These are phyloP conservation scores for Fundulus diaphanus DNA, from an alignment of 2,797 vertebrate genomes.

Conservation along the genomic window DNA sequence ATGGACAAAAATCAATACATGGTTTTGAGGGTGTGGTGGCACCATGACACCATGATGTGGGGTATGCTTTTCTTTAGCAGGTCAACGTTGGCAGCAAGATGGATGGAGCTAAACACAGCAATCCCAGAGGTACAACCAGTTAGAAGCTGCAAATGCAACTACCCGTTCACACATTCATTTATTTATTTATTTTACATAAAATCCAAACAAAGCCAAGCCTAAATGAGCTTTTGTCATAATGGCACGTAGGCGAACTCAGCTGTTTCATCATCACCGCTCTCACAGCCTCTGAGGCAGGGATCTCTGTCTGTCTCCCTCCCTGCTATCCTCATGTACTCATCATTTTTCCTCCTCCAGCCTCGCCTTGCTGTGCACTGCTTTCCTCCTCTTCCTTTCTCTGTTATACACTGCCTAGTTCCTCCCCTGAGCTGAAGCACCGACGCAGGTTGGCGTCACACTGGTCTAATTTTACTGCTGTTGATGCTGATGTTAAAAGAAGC, in stretches of 20 bases:
- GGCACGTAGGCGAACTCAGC: constrained; percentile 39
- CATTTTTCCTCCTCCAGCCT: constrained; percentile 43
- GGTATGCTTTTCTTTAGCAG: not conserved
- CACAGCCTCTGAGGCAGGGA: constrained; percentile 58
- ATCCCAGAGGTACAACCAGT: no score
- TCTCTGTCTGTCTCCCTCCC: constrained; percentile 56
- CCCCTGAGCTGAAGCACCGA: constrained; percentile 91
- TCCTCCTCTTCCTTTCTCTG: constrained; percentile 43
- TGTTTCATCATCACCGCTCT: constrained; percentile 63
- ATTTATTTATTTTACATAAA: no score
- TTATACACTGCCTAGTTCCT: constrained; percentile 74
- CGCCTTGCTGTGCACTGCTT: constrained; percentile 23
- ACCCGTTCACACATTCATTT: no score
- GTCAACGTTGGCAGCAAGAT: not conserved
- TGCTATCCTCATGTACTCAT: constrained; percentile 49
- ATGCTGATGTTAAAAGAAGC: constrained; percentile 94
- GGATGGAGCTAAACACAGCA: not conserved
- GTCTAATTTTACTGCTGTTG: constrained; percentile 96
- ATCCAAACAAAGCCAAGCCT: constrained; percentile 17
- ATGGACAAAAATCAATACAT: not conserved
- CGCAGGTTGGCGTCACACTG: constrained; percentile 92
- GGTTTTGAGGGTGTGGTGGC: not conserved
- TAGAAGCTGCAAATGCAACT: no score
- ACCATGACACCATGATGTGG: not conserved
- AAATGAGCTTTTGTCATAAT: constrained; percentile 35